Conservation (phyloP, 2,113 vertebrate species). For the Girardinichthys multiradiatus region DNA sequence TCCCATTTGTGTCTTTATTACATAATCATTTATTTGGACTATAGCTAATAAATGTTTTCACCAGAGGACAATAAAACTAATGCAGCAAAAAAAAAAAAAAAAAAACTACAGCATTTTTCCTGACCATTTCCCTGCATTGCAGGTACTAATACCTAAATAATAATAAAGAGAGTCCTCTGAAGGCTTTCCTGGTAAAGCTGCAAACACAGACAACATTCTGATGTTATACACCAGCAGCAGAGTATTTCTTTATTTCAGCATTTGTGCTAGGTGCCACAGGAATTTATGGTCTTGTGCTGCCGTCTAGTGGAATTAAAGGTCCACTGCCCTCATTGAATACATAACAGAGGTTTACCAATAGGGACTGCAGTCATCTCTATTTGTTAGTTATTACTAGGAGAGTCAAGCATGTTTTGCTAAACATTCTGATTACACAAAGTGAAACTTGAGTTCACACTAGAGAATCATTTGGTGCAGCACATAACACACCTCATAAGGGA, state of each 20-base stretch:
- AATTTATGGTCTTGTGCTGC: conserved; percentile 20
- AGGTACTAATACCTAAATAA: neutral
- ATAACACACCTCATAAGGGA: too few species aligned
- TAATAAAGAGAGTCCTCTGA: conserved; percentile 7
- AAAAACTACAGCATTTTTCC: neutral
- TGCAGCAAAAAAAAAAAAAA: neutral
- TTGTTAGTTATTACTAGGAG: neutral
- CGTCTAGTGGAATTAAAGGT: conserved; percentile 30
- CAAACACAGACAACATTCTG: neutral
- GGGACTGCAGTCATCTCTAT: neutral
- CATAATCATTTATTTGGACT: conserved; percentile 38
- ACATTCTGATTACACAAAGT: too few species aligned
- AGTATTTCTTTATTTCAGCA: neutral
- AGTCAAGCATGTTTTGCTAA: too few species aligned
- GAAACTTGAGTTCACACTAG: too few species aligned
- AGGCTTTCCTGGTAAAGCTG: conserved; percentile 1
- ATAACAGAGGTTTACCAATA: neutral
- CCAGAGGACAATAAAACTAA: conserved; percentile 29
- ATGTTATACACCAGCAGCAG: neutral
- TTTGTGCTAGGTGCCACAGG: neutral
- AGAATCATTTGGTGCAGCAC: too few species aligned
- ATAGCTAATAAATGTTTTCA: conserved; percentile 26
- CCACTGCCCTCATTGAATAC: neutral
- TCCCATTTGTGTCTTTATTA: conserved; percentile 30
- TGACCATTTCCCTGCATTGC: conserved; percentile 25